Percentiles rank a stretch among this genome's conserved stretches.
These are phyloP conservation scores for Rhabditoides inermis DNA, from an alignment of 2,888 invertebrate species.

Conservation along the genomic window DNA sequence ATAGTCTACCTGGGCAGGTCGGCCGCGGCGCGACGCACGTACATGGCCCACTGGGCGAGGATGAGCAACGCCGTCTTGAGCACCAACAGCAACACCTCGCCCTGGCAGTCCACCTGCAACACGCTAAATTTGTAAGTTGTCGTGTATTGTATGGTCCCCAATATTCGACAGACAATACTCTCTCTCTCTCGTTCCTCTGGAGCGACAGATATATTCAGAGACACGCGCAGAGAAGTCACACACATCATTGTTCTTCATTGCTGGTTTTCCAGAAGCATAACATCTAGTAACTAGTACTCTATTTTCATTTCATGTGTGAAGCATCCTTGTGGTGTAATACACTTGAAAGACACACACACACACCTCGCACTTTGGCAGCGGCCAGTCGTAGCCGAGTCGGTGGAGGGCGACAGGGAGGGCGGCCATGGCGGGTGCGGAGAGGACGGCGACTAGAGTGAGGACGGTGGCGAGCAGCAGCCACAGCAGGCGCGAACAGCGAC, in stretches of 20 bases:
- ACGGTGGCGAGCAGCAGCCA: conserved; percentile 33
- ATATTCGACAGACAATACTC: too few relatives aligned
- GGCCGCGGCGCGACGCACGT: conserved; percentile 31
- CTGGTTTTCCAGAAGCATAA: too few relatives aligned
- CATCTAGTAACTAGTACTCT: too few relatives aligned
- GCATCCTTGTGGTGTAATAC: too few relatives aligned
- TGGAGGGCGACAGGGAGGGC: conserved; percentile 31
- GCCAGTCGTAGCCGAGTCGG: conserved; percentile 26
- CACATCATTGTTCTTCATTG: too few relatives aligned
- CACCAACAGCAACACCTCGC: conserved; percentile 34
- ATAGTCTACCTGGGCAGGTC: conserved; percentile 39
- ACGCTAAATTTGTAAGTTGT: not conserved
- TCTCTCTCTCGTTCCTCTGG: too few relatives aligned
- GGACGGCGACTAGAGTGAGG: conserved; percentile 31
- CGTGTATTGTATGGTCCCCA: not conserved
- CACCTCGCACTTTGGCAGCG: conserved; percentile 38
- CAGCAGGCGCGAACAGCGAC: conserved; percentile 42
- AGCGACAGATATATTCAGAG: too few relatives aligned
- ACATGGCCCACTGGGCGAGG: conserved; percentile 29
- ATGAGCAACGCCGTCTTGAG: conserved; percentile 41
- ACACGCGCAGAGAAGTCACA: too few relatives aligned
- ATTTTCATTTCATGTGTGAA: too few relatives aligned
- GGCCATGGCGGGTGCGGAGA: conserved; percentile 46
- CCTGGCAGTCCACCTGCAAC: conserved; percentile 38
- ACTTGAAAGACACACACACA: too few relatives aligned